These are phyloP conservation scores for Panopea generosa DNA, from an alignment of 2,888 invertebrate genomes.

Conservation along the genomic window DNA sequence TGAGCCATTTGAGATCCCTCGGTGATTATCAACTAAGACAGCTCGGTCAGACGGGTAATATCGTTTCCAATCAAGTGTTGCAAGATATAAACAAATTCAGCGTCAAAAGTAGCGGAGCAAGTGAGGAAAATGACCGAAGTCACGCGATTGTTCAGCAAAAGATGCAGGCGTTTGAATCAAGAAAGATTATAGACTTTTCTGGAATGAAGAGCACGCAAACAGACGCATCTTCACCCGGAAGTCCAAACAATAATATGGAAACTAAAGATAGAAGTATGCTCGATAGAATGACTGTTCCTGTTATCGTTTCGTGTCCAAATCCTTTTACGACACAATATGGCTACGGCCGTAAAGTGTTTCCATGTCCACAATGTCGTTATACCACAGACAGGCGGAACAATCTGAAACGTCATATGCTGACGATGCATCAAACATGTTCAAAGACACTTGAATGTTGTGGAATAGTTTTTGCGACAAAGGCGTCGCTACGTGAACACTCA, in stretches of 20 bases:
- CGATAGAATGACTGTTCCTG: conserved; percentile 55
- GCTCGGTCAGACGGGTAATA: conserved; percentile 39
- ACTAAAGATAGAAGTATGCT: background rate
- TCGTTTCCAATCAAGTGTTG: conserved; percentile 37
- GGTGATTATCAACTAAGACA: conserved; percentile 55
- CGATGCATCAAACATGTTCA: conserved; percentile 85
- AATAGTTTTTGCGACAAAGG: conserved; percentile 85
- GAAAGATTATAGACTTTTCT: conserved; percentile 20
- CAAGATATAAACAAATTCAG: conserved; percentile 58
- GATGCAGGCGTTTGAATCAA: conserved; percentile 17
- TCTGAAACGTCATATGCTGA: conserved; percentile 85
- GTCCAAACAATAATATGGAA: background rate
- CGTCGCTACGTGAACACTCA: conserved; percentile 85
- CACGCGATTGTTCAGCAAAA: conserved; percentile 39
- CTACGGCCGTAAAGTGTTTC: conserved; percentile 78
- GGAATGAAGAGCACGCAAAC: conserved; percentile 1
- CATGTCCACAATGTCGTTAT: conserved; percentile 84
- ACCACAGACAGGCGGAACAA: conserved; percentile 85
- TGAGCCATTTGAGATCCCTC: conserved; percentile 42
- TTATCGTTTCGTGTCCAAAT: conserved; percentile 56
- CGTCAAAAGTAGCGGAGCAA: conserved; percentile 33
- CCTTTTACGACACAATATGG: conserved; percentile 60
- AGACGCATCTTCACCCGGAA: background rate
- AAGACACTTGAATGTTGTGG: conserved; percentile 85
- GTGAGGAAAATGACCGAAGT: conserved; percentile 28